Percentiles rank a stretch among this genome's conserved stretches.
Evolutionary conservation across 2,113 vertebrate genomes (phyloP).

Genomic region (Xenus cinereus): DNA sequence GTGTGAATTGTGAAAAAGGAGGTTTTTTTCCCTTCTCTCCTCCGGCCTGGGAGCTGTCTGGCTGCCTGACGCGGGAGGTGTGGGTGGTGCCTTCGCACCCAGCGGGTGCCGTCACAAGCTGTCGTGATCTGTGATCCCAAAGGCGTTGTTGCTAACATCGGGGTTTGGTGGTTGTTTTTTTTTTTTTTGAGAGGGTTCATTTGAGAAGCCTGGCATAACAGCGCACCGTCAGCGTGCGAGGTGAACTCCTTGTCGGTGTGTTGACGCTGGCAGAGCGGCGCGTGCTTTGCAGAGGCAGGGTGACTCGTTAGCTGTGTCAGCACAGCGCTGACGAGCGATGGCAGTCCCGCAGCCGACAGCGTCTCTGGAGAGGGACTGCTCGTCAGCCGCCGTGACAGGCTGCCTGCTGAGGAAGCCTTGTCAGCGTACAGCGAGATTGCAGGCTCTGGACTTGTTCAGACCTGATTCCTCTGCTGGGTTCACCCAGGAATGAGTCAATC

Average conservation of each 20-base stretch:
- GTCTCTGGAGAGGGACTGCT: not conserved
- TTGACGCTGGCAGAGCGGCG: not conserved
- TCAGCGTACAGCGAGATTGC: rapidly evolving
- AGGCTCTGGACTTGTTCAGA: not conserved
- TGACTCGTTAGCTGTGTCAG: not conserved
- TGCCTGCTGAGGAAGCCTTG: not conserved
- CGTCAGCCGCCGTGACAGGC: rapidly evolving
- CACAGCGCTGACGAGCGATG: not conserved
- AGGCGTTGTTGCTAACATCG: rapidly evolving
- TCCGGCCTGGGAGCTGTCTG: not conserved
- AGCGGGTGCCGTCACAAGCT: not conserved
- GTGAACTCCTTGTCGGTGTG: not conserved
- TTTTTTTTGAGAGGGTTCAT: not conserved
- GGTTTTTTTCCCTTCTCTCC: not conserved
- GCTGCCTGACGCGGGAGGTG: not conserved
- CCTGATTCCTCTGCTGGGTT: not conserved
- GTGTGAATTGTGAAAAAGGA: not conserved
- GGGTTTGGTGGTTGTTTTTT: not conserved
- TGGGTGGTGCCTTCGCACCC: not conserved
- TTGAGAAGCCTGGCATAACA: not conserved
- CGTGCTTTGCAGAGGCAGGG: not conserved
- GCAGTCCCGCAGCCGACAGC: not conserved
- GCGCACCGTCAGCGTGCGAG: rapidly evolving
- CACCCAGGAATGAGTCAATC: not conserved
- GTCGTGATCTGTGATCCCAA: not conserved